phyloP scores from a whole-genome alignment of 1,140 invertebrate genomes.

The Lordiphosa collinella region DNA sequence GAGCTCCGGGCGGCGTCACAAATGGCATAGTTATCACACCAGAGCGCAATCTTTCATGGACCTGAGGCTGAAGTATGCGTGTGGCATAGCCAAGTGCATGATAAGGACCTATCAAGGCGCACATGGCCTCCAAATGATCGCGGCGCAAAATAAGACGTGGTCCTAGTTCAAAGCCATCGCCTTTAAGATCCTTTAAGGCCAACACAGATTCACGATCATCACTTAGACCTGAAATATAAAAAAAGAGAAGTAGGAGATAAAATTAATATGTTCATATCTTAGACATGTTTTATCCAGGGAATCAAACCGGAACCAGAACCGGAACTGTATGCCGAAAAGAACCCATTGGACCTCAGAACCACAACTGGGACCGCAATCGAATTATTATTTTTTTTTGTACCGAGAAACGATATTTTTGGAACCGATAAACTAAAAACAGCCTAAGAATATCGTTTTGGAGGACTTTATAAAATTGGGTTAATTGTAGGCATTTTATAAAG shows the following conservation, averaged over 20 bases:
- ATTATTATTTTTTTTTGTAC: too few species aligned
- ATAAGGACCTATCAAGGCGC: slow-evolving; percentile 46
- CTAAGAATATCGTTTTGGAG: too few species aligned
- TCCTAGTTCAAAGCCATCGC: slow-evolving; percentile 54
- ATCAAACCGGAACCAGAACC: too few species aligned
- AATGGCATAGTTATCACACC: slow-evolving; percentile 52
- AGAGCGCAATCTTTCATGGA: slow-evolving; percentile 36
- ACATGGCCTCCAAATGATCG: slow-evolving; percentile 64
- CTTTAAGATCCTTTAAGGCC: slow-evolving; percentile 62
- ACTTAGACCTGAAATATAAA: slow-evolving; percentile 28
- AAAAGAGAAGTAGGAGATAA: not conserved
- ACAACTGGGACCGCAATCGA: too few species aligned
- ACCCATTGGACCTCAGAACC: too few species aligned
- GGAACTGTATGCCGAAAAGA: too few species aligned
- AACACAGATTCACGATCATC: slow-evolving; percentile 49
- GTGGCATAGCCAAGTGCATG: slow-evolving; percentile 68
- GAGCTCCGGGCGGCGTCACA: slow-evolving; percentile 2
- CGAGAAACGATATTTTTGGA: too few species aligned
- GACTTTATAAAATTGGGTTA: too few species aligned
- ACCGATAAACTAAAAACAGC: too few species aligned
- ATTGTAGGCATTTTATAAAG: too few species aligned
- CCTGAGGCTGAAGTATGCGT: slow-evolving; percentile 43
- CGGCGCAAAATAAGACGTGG: slow-evolving; percentile 49
- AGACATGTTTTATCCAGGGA: too few species aligned
- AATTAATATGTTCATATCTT: not conserved